A percentile compares a stretch with the other conserved stretches of the same genome.
Evolutionary conservation across 2,113 vertebrate genomes (phyloP).

Genomic region (Andinoacara biseriatus): DNA sequence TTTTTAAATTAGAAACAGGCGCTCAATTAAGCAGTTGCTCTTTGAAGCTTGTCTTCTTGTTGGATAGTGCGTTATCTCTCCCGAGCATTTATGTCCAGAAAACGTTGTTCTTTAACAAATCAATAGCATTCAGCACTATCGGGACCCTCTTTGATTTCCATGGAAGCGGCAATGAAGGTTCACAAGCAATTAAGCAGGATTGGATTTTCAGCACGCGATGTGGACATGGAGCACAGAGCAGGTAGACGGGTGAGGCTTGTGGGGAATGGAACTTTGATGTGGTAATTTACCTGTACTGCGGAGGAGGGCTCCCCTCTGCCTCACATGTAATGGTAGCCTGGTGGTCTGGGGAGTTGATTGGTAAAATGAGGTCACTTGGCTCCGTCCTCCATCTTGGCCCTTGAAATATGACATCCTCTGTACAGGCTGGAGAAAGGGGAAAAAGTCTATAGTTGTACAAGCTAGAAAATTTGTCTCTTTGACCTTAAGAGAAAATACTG

Average conservation of each 20-base stretch:
- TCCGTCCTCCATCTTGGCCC: conserved; percentile 82
- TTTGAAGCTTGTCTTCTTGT: conserved; percentile 49
- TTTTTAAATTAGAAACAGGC: conserved; percentile 54
- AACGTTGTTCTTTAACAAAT: conserved; percentile 51
- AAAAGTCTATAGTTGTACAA: conserved; percentile 44
- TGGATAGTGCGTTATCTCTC: conserved; percentile 42
- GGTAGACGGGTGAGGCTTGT: not conserved
- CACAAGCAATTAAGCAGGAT: conserved; percentile 47
- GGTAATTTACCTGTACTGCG: conserved; percentile 78
- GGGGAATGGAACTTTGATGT: conserved; percentile 31
- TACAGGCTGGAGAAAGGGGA: conserved; percentile 62
- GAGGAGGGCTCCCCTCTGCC: conserved; percentile 75
- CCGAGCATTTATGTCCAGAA: conserved; percentile 37
- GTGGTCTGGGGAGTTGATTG: conserved; percentile 77
- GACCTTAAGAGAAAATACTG: conserved; percentile 55
- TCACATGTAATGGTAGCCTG: conserved; percentile 77
- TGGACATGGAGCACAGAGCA: not conserved
- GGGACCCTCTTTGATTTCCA: conserved; percentile 53
- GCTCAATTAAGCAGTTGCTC: conserved; percentile 56
- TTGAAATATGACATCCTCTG: conserved; percentile 80
- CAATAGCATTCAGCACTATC: conserved; percentile 65
- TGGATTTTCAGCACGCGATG: conserved; percentile 5
- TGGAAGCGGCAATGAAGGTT: conserved; percentile 45
- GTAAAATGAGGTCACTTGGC: conserved; percentile 81
- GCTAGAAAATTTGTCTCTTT: conserved; percentile 49